Conservation (phyloP, 2,113 vertebrate species). For the Chroicocephalus ridibundus region DNA sequence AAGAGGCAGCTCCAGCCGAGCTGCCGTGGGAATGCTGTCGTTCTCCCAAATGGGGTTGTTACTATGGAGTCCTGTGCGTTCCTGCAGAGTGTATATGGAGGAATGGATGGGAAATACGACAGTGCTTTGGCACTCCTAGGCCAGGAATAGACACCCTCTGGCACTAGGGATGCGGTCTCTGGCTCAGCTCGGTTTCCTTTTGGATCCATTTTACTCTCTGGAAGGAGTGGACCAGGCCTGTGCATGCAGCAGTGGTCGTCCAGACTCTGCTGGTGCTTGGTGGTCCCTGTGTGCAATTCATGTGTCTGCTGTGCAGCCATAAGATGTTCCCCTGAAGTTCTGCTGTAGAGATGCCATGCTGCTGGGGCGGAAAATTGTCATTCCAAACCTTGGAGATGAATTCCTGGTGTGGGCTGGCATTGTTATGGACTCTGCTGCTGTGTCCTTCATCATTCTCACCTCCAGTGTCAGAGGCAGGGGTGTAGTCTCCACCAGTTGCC, state of each 20-base stretch:
- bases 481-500: neutral
- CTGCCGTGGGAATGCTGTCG: neutral
- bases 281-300: neutral
- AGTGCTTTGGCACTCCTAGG: neutral
- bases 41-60: neutral
- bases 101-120: neutral
- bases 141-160: accelerated
- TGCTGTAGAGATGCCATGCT: neutral
- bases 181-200: neutral
- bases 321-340: too few species aligned
- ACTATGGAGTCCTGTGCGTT: neutral
- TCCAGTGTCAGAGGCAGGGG: neutral
- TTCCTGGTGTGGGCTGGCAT: neutral
- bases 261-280: neutral
- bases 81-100: neutral
- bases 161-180: neutral
- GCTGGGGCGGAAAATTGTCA: accelerated
- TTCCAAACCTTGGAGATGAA: neutral
- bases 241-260: accelerated
- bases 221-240: accelerated
- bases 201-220: neutral
- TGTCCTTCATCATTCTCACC: neutral
- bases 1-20: neutral
- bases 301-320: neutral
- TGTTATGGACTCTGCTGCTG: neutral